Conservation (phyloP, 2,888 invertebrate species). For the Nemotelus pantherinus region DNA sequence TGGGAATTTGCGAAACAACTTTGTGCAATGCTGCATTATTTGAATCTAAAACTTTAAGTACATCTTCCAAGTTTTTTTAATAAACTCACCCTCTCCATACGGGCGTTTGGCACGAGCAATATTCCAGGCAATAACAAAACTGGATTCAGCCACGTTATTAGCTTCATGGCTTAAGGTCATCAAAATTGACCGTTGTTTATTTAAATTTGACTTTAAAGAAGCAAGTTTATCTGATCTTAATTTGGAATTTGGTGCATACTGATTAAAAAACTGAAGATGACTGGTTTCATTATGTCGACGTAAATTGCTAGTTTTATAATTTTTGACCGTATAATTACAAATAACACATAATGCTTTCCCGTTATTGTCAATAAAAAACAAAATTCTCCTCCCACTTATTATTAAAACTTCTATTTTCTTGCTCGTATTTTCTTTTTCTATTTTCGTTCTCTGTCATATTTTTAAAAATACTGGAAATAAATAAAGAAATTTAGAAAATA, state of each 20-base stretch:
- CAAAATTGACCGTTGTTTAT: no score
- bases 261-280: constrained; percentile 29
- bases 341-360: constrained; percentile 36
- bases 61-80: constrained; percentile 41
- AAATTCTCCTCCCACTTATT: constrained; percentile 33
- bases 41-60: constrained; percentile 40
- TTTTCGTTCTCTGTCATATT: no score
- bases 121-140: constrained; percentile 40
- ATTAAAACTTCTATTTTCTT: constrained; percentile 21
- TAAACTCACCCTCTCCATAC: constrained; percentile 40
- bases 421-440: no score
- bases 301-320: constrained; percentile 40
- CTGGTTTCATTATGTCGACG: constrained; percentile 35
- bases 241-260: neutral
- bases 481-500: no score
- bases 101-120: constrained; percentile 41
- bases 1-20: constrained; percentile 29
- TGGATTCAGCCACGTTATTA: constrained; percentile 21
- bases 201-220: no score
- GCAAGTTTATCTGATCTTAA: no score
- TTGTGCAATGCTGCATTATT: constrained; percentile 41
- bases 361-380: constrained; percentile 36
- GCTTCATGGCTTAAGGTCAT: neutral
- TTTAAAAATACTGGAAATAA: no score
- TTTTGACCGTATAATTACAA: constrained; percentile 29